Evolutionary conservation across 1,140 invertebrate genomes (phyloP), one percentile per base, ranked within the genome.

Genomic region (Pseudachorutes palmiensis): DNA sequence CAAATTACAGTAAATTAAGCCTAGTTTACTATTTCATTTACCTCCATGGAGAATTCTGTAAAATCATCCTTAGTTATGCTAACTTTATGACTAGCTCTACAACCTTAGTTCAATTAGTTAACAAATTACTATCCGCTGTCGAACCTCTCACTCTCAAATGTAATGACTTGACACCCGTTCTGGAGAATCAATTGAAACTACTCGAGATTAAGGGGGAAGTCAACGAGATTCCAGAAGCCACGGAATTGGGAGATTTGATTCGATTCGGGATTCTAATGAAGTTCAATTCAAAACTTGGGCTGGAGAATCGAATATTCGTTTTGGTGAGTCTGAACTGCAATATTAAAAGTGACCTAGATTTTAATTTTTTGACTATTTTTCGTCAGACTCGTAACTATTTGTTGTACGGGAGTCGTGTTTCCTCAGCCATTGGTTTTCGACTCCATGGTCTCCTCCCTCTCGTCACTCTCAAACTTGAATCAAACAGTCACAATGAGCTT

Each of bases 221-320:
- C 31, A 63, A 36, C 14, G 61, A 28, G 29, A 19, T 63, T 41
- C 16, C 2, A 24, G 61, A 24, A 29, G 30, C 9, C 9, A 24
- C 31, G 61, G 16, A 48, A 29, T 41, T 63, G 30, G 41, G 24
- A 14, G 30, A 63, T 12, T 60, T 60, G 26, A 60, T 60, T 60
- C 58, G 30, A 30, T 60, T 30, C 14, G 72, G 72, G 16, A 70
- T 74, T 31, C 58, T 74, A 28, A 30, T 74, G 9, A 74, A 74
- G 51, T 41, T 74, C 33, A 74, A 68, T 60, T 67, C 64, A 48
- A 66, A 61, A 33, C 26, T 59, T 29, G 70, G 70, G 32, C 59
- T 74, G 2, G 70, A 74, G 67, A 69, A 67, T 58, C 63, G 72
- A 57, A 70, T 70, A 14, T 71, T 74, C 58, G 69, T 74, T 59